Evolutionary conservation across 2,888 invertebrate genomes (phyloP).

Genomic region (Apamea epomidion): DNA sequence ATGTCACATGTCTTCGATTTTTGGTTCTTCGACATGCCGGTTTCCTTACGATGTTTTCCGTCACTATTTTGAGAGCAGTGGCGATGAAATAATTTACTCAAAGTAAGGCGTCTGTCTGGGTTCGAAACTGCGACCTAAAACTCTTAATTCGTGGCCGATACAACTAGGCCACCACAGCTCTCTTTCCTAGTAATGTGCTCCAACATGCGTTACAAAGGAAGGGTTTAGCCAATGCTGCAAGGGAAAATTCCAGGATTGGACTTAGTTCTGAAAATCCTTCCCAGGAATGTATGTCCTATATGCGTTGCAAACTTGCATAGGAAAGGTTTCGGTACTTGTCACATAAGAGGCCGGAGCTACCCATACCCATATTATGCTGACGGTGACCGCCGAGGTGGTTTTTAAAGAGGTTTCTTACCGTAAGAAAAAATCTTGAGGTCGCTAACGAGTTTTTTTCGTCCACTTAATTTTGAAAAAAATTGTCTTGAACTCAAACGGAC

Average conservation of each 20-base stretch:
- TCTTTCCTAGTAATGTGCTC: neutral
- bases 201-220: neutral
- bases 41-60: no score
- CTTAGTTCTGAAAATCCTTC: neutral
- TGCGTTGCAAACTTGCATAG: neutral
- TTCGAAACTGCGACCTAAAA: no score
- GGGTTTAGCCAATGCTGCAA: no score
- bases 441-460: neutral
- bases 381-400: neutral
- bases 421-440: neutral
- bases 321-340: neutral
- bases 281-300: neutral
- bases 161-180: no score
- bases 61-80: no score
- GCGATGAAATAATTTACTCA: no score
- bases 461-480: neutral
- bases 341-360: neutral
- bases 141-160: no score
- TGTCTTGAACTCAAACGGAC: neutral
- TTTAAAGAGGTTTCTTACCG: neutral
- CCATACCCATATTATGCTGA: neutral
- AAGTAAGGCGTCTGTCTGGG: no score
- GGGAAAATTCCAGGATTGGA: neutral
- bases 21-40: no score
- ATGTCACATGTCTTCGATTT: no score